Evolutionary conservation across 1,140 invertebrate genomes (phyloP).

Genomic region (Rhysida immarginata): DNA sequence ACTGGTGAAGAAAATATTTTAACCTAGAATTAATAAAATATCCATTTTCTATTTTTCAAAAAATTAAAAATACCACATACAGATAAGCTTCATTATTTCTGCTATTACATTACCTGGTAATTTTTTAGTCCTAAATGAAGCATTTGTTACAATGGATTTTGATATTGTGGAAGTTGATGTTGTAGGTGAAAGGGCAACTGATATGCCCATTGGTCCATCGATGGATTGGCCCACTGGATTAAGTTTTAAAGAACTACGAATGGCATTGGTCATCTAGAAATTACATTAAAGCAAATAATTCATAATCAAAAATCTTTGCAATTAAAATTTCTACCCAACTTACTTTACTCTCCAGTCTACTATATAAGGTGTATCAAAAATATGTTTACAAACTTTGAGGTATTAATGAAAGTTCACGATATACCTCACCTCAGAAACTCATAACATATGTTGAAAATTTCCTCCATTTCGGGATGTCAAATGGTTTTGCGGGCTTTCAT

Average conservation of each 20-base stretch:
- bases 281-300: neutral
- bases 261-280: constrained; percentile 55
- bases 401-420: no score
- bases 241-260: constrained; percentile 64
- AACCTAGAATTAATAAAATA: neutral
- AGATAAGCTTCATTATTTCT: constrained; percentile 10
- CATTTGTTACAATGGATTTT: constrained; percentile 92
- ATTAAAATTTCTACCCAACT: no score
- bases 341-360: no score
- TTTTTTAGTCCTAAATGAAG: constrained; percentile 89
- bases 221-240: constrained; percentile 47
- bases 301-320: no score
- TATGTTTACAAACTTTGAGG: no score
- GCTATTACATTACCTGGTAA: constrained; percentile 66
- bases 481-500: no score
- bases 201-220: constrained; percentile 63
- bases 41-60: neutral
- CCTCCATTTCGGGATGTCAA: no score
- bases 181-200: constrained; percentile 56
- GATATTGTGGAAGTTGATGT: constrained; percentile 56
- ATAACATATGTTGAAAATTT: no score
- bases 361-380: no score
- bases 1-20: neutral
- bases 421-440: no score
- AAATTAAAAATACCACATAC: neutral